Base-by-base conservation (phyloP, 2,797 vertebrate species). In the Coreius guichenoti region DNA sequence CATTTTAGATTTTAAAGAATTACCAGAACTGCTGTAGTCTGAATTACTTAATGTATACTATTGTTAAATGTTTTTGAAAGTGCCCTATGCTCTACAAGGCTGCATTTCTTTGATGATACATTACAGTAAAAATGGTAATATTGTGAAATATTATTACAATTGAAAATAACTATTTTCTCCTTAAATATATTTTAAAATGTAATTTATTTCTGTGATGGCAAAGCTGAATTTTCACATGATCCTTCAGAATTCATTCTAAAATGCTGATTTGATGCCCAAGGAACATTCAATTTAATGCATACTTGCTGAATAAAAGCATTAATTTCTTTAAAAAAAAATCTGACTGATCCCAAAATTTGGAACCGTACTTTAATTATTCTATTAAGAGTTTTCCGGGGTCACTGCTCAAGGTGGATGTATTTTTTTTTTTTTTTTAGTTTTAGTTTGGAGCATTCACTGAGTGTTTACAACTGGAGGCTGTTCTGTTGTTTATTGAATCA, bases 401-500 rank as follows among this genome's bases (percentile, higher is more conserved):
- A n/a, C 12, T 76, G 56, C 45, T 85, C 33, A 33, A 58, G 69
- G 51, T 82, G 39, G 31, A 31, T 36, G 8, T 23, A n/a, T 65
- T 11, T 19, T 1, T 19, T 43, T 72, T 36, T 39, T 51, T 51
- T 7, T 51, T 13, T 67, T 68, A n/a, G 26, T 65, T 65, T 31
- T 14, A 5, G 9, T 63, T 23, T 68, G 17, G 9, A 33, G n/a
- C 70, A 26, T 83, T 86, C 47, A 75, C 26, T 67, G 54, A 75
- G 31, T 72, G 49, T 85, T 84, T 81, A 82, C 54, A n/a, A 43
- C 85, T 79, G 70, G 31, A 36, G 80, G 76, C 68, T 81, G 75
- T 81, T 86, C 21, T 49, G 58, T 80, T 77, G 80, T 86, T 87
- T 87, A 87, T 61, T 72, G 72, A 89, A 81, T 83, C 49, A 79